Conservation (phyloP, 2,888 invertebrate species). For the Polymixis lichenea region DNA sequence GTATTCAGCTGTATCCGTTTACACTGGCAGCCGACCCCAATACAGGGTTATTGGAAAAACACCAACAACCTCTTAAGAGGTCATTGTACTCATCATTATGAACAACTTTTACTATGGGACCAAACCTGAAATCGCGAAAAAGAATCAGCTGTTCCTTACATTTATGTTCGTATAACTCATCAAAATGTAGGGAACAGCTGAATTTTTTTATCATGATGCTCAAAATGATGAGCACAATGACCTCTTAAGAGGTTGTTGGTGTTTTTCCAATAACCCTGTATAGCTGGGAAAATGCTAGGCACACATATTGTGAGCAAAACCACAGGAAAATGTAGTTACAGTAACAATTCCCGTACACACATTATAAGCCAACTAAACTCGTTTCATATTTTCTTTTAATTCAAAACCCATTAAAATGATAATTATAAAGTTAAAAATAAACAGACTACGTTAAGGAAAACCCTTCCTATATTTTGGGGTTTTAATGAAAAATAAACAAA, state of each 20-base stretch:
- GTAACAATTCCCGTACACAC: not conserved
- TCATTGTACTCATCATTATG: too few species aligned
- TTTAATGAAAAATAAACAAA: conserved; percentile 55
- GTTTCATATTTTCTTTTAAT: conserved; percentile 38
- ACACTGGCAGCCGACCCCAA: not conserved
- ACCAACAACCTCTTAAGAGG: too few species aligned
- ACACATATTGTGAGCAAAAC: not conserved
- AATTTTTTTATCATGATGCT: too few species aligned
- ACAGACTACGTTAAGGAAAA: conserved; percentile 10
- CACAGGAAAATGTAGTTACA: not conserved
- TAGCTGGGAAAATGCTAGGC: not conserved
- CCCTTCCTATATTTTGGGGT: conserved; percentile 23
- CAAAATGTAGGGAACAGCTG: too few species aligned
- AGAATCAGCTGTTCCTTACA: too few species aligned
- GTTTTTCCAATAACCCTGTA: too few species aligned
- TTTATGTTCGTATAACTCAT: too few species aligned
- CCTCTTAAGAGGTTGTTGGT: too few species aligned
- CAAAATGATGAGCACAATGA: too few species aligned
- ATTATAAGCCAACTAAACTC: not conserved
- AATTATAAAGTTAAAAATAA: conserved; percentile 37
- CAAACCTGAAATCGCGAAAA: too few species aligned
- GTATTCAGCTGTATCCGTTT: not conserved
- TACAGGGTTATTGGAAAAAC: too few species aligned
- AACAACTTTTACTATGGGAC: too few species aligned
- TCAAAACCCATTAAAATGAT: conserved; percentile 36